Percentiles rank a stretch among this genome's conserved stretches.
These are phyloP conservation scores for Drosophila borborema DNA, from an alignment of 2,888 invertebrate genomes.

Conservation along the genomic window DNA sequence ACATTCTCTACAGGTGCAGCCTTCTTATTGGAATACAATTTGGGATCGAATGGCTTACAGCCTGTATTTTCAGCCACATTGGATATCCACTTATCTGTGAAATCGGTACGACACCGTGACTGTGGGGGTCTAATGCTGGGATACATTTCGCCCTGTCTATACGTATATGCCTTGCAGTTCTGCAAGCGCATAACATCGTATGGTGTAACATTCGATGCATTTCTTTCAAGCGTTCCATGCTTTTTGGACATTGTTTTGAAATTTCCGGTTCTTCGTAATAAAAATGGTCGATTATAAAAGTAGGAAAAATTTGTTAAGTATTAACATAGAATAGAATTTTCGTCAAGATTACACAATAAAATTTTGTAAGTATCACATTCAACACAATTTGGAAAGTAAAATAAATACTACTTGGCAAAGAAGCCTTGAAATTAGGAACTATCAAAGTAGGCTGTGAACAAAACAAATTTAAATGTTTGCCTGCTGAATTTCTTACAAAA, in stretches of 20 bases:
- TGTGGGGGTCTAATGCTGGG: slow-evolving; percentile 5
- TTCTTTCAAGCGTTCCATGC: too few species aligned
- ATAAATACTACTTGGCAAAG: neutral
- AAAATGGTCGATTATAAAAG: slow-evolving; percentile 10
- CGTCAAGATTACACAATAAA: slow-evolving; percentile 2
- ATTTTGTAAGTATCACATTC: slow-evolving; percentile 6
- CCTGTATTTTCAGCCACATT: neutral
- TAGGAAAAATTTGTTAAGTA: neutral
- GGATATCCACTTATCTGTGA: slow-evolving; percentile 8
- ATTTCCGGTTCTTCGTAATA: neutral
- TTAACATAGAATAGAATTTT: neutral
- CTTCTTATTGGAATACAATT: neutral
- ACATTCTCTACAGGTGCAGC: neutral
- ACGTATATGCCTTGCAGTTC: slow-evolving; percentile 12
- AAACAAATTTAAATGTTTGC: neutral
- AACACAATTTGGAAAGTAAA: slow-evolving; percentile 8
- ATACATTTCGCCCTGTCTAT: slow-evolving; percentile 13
- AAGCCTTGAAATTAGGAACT: too few species aligned
- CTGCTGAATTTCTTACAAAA: neutral
- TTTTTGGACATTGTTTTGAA: neutral
- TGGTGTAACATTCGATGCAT: neutral
- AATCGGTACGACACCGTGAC: neutral
- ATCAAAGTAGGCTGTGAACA: neutral
- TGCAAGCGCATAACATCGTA: slow-evolving; percentile 27
- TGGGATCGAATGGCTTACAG: neutral